phyloP scores from a whole-genome alignment of 2,888 invertebrate species.

The Epinotia bilunana region DNA sequence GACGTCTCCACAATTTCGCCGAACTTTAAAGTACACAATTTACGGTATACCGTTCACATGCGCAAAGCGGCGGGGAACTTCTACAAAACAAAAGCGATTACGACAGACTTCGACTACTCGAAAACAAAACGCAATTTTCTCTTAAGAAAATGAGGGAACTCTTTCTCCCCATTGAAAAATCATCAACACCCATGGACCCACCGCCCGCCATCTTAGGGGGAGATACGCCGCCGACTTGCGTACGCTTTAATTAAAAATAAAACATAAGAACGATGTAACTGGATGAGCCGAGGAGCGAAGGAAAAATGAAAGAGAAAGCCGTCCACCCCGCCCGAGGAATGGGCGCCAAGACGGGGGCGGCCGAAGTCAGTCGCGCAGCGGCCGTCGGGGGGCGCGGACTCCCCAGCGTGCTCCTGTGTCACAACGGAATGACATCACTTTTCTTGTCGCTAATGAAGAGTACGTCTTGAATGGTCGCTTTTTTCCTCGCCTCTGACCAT shows the following conservation, averaged over 20 bases:
- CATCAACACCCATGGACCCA: conserved; percentile 83
- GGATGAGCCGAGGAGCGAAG: conserved; percentile 85
- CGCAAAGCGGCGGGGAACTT: conserved; percentile 70
- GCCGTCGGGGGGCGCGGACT: conserved; percentile 75
- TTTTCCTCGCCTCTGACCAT: conserved; percentile 65
- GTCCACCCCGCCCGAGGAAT: conserved; percentile 69
- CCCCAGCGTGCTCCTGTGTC: conserved; percentile 76
- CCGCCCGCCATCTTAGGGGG: conserved; percentile 65
- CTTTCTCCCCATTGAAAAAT: conserved; percentile 85
- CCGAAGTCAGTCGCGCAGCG: conserved; percentile 79
- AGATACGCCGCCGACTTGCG: conserved; percentile 84
- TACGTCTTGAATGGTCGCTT: conserved; percentile 75
- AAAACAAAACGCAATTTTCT: conserved; percentile 85
- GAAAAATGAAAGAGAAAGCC: conserved; percentile 85
- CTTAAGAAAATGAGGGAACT: conserved; percentile 85
- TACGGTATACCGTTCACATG: conserved; percentile 76
- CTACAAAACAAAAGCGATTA: conserved; percentile 83
- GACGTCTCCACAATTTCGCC: conserved; percentile 67
- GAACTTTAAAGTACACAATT: conserved; percentile 81
- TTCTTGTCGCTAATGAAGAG: conserved; percentile 84
- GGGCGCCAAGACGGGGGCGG: conserved; percentile 61
- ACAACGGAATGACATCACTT: conserved; percentile 83
- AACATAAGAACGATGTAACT: conserved; percentile 85
- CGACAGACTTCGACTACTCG: conserved; percentile 84
- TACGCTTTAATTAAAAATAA: conserved; percentile 85